phyloP scores from a whole-genome alignment of 1,140 invertebrate species.

The Drosophila bocki region DNA sequence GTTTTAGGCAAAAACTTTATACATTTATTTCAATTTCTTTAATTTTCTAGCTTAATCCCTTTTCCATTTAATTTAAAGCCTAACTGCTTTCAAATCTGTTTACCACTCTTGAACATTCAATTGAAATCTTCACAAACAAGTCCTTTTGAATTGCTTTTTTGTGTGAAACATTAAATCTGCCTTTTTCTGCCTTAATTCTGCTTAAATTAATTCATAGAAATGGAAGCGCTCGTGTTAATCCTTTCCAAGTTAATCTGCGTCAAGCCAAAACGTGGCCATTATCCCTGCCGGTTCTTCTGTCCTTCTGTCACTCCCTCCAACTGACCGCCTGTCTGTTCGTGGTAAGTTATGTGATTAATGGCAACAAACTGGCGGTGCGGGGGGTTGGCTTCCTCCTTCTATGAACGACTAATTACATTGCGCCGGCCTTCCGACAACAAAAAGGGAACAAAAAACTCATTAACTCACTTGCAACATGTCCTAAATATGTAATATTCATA shows the following conservation, averaged over 20 bases:
- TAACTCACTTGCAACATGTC: constrained; percentile 58
- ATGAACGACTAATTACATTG: constrained; percentile 58
- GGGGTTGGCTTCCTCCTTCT: constrained; percentile 3
- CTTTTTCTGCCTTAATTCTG: neutral
- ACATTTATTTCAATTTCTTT: neutral
- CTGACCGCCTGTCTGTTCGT: constrained; percentile 31
- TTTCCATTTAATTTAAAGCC: neutral
- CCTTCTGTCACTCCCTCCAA: constrained; percentile 16
- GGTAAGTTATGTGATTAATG: constrained; percentile 54
- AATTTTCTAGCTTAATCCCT: neutral
- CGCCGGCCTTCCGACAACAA: constrained; percentile 8
- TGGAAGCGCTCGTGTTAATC: constrained; percentile 9
- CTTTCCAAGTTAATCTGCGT: constrained; percentile 35
- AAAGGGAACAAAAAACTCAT: constrained; percentile 60
- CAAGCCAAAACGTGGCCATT: constrained; percentile 14
- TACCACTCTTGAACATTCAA: neutral
- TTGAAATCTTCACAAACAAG: neutral
- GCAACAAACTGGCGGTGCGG: constrained; percentile 10
- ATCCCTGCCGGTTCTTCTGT: constrained; percentile 8
- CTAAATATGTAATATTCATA: constrained; percentile 50
- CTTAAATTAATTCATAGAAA: constrained; percentile 5
- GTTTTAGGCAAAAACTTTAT: neutral
- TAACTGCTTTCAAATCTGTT: neutral
- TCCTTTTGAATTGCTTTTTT: constrained; percentile 5
- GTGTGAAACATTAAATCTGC: neutral